Percentiles rank a stretch among this genome's conserved stretches.
phyloP scores from a whole-genome alignment of 2,888 invertebrate genomes.

The Drosophila borealis region DNA sequence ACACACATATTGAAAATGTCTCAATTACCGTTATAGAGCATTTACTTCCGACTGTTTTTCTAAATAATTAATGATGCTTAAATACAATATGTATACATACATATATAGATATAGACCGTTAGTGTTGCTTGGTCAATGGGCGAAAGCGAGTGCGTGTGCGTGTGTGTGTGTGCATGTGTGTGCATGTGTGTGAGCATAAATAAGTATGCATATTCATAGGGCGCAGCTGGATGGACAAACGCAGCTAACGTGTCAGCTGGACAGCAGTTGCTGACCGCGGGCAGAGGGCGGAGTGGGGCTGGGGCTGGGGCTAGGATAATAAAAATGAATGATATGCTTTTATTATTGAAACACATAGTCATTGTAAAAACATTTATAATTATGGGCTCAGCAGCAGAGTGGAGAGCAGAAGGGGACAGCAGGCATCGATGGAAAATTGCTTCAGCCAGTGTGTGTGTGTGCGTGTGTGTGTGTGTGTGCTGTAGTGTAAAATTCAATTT shows the following conservation, averaged over 20 bases:
- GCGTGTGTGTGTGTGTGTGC: constrained; percentile 20
- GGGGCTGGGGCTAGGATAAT: constrained; percentile 48
- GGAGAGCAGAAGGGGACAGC: constrained; percentile 3
- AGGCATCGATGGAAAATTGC: constrained; percentile 18
- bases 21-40: constrained; percentile 76
- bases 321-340: constrained; percentile 80
- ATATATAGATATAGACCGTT: constrained; percentile 28
- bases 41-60: constrained; percentile 78
- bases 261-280: constrained; percentile 8
- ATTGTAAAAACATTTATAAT: constrained; percentile 79
- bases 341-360: constrained; percentile 80
- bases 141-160: constrained; percentile 6
- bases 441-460: neutral
- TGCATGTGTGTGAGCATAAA: constrained; percentile 47
- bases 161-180: constrained; percentile 10
- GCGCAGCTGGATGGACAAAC: constrained; percentile 13
- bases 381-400: constrained; percentile 51
- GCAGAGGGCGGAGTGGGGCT: neutral
- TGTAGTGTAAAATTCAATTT: constrained; percentile 70
- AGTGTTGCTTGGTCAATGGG: constrained; percentile 15
- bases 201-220: constrained; percentile 57
- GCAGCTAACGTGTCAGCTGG: constrained; percentile 56
- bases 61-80: constrained; percentile 81
- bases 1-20: constrained; percentile 79
- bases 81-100: constrained; percentile 54